Base-by-base conservation (phyloP, 1,140 invertebrate genomes). In the Solenopsis invicta region DNA sequence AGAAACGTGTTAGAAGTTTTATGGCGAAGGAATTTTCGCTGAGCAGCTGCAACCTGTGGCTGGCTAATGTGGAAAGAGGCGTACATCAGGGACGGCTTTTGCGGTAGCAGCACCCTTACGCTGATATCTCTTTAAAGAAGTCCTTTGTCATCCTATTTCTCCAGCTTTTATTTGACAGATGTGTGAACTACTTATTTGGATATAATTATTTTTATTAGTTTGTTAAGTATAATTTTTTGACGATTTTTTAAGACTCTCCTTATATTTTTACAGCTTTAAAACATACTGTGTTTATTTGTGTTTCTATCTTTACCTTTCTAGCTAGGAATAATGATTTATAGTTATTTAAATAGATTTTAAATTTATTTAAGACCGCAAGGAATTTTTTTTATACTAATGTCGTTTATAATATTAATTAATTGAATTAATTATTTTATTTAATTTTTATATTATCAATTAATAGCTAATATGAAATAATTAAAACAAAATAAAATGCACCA, bases 31-130 rank as follows among this genome's bases (percentile, higher is more conserved):
- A 89, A 89, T 88, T 89, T 89, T 89, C 88, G 74, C 87, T 82
- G 84, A 89, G 88, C 93, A 94, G 93, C 93, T 94, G 93, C 93
- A 93, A 94, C 92, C 93, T 94, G 92, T 92, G 87, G 92, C 81
- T 48, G 71, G 67, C 59, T 71, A 41, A 77, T 77, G 59, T 67
- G 59, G 34, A 84, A 50, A 13, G 56, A 59, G 8, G 34, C 75
- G 29, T 29, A 29, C 29, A 24, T 50, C 41, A 85, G 87, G 87
- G 59, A 24, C 71, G 85, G 81, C 86, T 52, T 10, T 13, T 21
- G 13, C 41, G 21, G 0, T 12, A 13, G 3, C 21, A 13, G 8
- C 5, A 12, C 72, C 34, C 72, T 41, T 59, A 34, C 13, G n/a
- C 13, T 45, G 2, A 16, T 29, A 13, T 41, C 54, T 59, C 34